A percentile compares a stretch with the other conserved stretches of the same genome.
Evolutionary conservation across 2,797 vertebrate genomes (phyloP).

Genomic region (Pteropus rufus): DNA sequence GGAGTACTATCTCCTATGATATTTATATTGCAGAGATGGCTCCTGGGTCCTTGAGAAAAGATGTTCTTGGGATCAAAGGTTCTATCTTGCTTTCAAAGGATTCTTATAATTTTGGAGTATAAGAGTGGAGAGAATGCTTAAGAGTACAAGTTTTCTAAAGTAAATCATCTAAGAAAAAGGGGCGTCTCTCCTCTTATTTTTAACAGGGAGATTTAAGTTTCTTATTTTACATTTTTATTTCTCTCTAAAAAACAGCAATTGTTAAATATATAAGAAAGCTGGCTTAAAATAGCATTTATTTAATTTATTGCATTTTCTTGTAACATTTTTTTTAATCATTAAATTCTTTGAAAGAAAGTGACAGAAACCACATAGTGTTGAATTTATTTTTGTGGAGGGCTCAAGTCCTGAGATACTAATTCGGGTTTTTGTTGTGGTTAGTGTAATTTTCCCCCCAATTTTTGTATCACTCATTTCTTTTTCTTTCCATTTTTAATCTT

Average conservation of each 20-base stretch:
- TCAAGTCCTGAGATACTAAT: neutral
- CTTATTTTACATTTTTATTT: neutral
- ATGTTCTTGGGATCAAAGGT: neutral
- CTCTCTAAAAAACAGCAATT: neutral
- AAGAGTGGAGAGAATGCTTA: neutral
- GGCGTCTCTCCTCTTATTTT: neutral
- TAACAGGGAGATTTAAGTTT: neutral
- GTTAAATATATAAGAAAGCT: neutral
- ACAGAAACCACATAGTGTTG: neutral
- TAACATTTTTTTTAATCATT: neutral
- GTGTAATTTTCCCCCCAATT: neutral
- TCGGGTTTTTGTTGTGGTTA: neutral
- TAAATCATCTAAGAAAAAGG: neutral
- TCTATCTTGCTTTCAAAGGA: neutral
- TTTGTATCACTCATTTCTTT: neutral
- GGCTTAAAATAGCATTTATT: neutral
- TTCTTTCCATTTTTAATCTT: neutral
- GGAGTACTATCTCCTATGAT: neutral
- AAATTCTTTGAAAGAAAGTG: neutral
- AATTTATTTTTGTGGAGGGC: neutral
- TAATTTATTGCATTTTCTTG: neutral
- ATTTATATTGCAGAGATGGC: neutral
- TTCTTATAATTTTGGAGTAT: neutral
- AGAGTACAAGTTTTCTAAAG: neutral
- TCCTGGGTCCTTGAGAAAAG: neutral